Evolutionary conservation across 2,113 vertebrate genomes (phyloP).

Genomic region (Indicator maculatus): DNA sequence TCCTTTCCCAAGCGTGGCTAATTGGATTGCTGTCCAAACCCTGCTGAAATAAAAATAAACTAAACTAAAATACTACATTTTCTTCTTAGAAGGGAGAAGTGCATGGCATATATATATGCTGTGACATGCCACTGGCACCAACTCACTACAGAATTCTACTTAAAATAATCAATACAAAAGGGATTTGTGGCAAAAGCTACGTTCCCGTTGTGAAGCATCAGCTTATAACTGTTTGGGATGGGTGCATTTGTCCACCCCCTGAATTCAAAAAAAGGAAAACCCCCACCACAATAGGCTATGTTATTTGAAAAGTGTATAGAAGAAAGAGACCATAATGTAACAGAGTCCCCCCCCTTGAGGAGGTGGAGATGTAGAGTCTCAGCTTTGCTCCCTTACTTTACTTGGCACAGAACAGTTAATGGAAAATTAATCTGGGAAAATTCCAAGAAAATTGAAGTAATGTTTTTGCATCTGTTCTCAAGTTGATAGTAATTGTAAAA

Average conservation of each 20-base stretch:
- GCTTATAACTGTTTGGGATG: not conserved
- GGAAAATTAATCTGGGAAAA: not conserved
- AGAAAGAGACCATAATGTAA: not conserved
- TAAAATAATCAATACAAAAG: not conserved
- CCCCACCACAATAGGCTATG: not conserved
- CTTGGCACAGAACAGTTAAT: not conserved
- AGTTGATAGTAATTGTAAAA: not conserved
- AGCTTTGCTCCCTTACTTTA: not conserved
- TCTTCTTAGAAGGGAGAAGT: not conserved
- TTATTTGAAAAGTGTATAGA: not conserved
- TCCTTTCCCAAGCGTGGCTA: not conserved
- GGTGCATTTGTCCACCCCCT: not conserved
- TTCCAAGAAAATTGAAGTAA: not conserved
- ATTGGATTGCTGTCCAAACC: not conserved
- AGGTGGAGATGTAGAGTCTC: not conserved
- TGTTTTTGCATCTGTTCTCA: not conserved
- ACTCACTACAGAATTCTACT: not conserved
- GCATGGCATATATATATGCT: fast-evolving
- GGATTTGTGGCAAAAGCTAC: not conserved
- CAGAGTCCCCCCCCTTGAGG: not conserved
- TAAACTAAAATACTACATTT: not conserved
- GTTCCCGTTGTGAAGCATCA: not conserved
- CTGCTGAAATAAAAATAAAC: not conserved
- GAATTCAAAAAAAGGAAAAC: not conserved
- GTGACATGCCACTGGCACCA: not conserved